Evolutionary conservation across 2,797 vertebrate species (phyloP), one percentile per base, ranked within the genome.

Genomic region (Girardinus metallicus): DNA sequence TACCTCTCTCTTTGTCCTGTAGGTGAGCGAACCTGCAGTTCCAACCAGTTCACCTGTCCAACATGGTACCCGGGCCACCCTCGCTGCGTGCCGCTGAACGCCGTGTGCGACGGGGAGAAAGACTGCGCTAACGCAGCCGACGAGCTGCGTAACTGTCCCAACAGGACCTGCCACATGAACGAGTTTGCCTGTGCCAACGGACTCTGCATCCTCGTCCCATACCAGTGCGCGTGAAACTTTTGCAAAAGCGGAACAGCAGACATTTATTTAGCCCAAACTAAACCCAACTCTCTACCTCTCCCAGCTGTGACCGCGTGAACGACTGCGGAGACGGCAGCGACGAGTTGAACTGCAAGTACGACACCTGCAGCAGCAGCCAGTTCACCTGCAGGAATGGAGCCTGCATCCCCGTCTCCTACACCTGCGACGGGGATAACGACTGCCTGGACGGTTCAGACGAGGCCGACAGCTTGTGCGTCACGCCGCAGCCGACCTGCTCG

Each of bases 301-400:
- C 57, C 91, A 99, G 98, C 79, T 99, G 98, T 86, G 98, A 99
- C 91, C 95, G 94, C 3, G 94, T 95, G 47, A 97, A 98, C 5
- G 98, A 99, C 95, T 99, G 98, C 55, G 98, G 98, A 23, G 98
- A 99, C 4, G 96, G 95, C 90, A 98, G 97, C 0, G 98, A 99
- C 55, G 98, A 99, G 91, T 88, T 95, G 77, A 93, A 90, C 47
- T 99, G 98, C 26, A 82, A 88, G 0, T 99, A 99, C 46, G 95
- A 95, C 31, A 94, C 97, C 0, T 99, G 98, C 83, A 80, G 82
- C 47, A 94, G 92, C 64, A 79, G 82, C 73, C 94, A 98, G 89
- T 99, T 99, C 89, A 98, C 97, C 68, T 99, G 98, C 84, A 91
- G 96, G 85, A 99, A 99, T 1, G 98, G 97, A n/a, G 95, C 93